Evolutionary conservation across 2,797 vertebrate genomes (phyloP).

Genomic region (Mallotus villosus): DNA sequence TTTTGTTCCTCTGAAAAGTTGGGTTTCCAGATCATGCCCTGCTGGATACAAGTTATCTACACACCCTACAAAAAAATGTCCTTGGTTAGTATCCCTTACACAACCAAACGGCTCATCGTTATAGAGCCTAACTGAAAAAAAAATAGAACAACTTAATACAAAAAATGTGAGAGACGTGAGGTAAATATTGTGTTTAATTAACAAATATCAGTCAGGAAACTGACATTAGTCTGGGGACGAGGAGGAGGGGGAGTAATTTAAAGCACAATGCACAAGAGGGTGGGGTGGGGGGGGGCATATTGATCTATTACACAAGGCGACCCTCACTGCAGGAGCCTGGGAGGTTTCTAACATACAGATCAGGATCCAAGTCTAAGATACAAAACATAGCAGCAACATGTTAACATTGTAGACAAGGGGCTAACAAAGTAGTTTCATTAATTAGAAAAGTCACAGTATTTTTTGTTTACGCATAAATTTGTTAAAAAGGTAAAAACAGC

Average conservation of each 20-base stretch:
- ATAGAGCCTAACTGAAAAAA: no score
- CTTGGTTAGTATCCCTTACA: no score
- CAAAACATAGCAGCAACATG: slow-evolving; percentile 97
- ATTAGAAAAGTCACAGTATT: slow-evolving; percentile 91
- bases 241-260: slow-evolving; percentile 70
- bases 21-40: no score
- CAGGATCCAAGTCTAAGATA: slow-evolving; percentile 82
- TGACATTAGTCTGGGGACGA: slow-evolving; percentile 88
- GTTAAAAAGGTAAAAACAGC: slow-evolving; percentile 87
- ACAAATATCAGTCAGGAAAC: slow-evolving; percentile 94
- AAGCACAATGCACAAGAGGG: slow-evolving; percentile 81
- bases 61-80: no score
- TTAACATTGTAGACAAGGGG: slow-evolving; percentile 90
- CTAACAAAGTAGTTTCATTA: slow-evolving; percentile 92
- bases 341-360: slow-evolving; percentile 87
- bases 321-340: slow-evolving; percentile 84
- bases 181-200: slow-evolving; percentile 98
- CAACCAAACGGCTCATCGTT: no score
- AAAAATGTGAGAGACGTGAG: slow-evolving; percentile 69
- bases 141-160: background rate
- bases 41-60: no score
- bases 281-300: slow-evolving; percentile 73
- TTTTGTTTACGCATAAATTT: slow-evolving; percentile 81
- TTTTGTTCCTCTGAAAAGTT: no score
- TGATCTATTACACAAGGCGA: slow-evolving; percentile 90